A percentile compares a stretch with the other conserved stretches of the same genome.
phyloP scores from a whole-genome alignment of 2,888 invertebrate species.

The Ypsolopha scabrella region DNA sequence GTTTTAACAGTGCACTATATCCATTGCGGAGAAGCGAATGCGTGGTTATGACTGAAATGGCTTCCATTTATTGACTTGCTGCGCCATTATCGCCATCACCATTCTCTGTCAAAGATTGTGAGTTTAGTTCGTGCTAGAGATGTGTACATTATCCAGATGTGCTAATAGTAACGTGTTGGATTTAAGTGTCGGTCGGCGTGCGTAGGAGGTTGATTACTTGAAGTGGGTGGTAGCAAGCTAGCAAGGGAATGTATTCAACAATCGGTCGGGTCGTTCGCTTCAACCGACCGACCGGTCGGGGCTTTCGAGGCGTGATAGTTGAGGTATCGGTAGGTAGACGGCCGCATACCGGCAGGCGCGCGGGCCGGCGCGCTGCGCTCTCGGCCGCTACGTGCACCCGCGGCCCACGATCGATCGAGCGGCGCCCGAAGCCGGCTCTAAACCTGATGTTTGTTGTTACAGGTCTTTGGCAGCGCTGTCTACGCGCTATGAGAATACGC shows the following conservation, averaged over 20 bases:
- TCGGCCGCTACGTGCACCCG: background rate
- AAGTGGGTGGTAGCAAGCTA: slow-evolving; percentile 28
- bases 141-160: slow-evolving; percentile 10
- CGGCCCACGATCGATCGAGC: slow-evolving; percentile 19
- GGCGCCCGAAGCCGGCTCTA: slow-evolving; percentile 17
- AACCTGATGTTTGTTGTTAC: slow-evolving; percentile 44
- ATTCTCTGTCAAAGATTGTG: slow-evolving; percentile 24
- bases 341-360: slow-evolving; percentile 4
- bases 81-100: slow-evolving; percentile 64
- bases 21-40: slow-evolving; percentile 21
- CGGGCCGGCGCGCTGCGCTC: background rate
- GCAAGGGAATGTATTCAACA: slow-evolving; percentile 38
- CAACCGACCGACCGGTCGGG: slow-evolving; percentile 16
- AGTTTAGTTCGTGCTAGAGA: slow-evolving; percentile 13
- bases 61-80: slow-evolving; percentile 67
- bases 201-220: slow-evolving; percentile 39
- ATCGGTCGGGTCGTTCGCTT: slow-evolving; percentile 13
- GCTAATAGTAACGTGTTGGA: slow-evolving; percentile 12
- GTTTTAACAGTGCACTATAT: slow-evolving; percentile 15
- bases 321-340: slow-evolving; percentile 9
- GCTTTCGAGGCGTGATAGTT: background rate
- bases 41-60: slow-evolving; percentile 54
- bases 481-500: slow-evolving; percentile 60
- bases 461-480: slow-evolving; percentile 45
- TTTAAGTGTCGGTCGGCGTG: slow-evolving; percentile 26